These are phyloP conservation scores for Heterodera carotae DNA, from an alignment of 1,140 invertebrate genomes.

Conservation along the genomic window DNA sequence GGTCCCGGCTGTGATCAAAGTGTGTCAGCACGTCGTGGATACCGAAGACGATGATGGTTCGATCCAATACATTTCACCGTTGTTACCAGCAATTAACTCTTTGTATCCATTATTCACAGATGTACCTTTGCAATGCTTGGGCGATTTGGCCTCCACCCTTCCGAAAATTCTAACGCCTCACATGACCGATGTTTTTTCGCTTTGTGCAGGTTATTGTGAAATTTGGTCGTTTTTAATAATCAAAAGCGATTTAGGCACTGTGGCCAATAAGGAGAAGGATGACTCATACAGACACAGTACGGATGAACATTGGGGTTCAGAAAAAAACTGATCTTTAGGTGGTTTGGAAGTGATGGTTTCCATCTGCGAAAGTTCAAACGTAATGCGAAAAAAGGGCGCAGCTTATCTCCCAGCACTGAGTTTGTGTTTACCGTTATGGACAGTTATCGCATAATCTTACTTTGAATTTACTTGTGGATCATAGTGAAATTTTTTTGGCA, in stretches of 20 bases:
- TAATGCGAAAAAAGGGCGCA: slow-evolving; percentile 83
- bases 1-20: slow-evolving; percentile 76
- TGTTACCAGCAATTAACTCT: neutral
- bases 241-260: slow-evolving; percentile 66
- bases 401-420: slow-evolving; percentile 75
- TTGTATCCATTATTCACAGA: no score
- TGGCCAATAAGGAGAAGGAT: slow-evolving; percentile 75
- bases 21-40: slow-evolving; percentile 66
- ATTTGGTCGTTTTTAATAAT: neutral
- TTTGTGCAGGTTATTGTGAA: slow-evolving; percentile 70
- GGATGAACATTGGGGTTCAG: neutral
- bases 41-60: slow-evolving; percentile 80
- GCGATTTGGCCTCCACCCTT: slow-evolving; percentile 87
- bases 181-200: slow-evolving; percentile 81
- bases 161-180: slow-evolving; percentile 88
- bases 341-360: slow-evolving; percentile 91
- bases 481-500: no score
- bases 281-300: slow-evolving; percentile 83
- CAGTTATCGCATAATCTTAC: no score
- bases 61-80: slow-evolving; percentile 74
- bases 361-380: slow-evolving; percentile 87
- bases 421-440: slow-evolving; percentile 46
- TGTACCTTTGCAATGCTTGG: slow-evolving; percentile 82
- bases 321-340: neutral
- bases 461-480: no score